These are phyloP conservation scores for Fopius arisanus DNA, from an alignment of 1,140 invertebrate species.

Conservation along the genomic window DNA sequence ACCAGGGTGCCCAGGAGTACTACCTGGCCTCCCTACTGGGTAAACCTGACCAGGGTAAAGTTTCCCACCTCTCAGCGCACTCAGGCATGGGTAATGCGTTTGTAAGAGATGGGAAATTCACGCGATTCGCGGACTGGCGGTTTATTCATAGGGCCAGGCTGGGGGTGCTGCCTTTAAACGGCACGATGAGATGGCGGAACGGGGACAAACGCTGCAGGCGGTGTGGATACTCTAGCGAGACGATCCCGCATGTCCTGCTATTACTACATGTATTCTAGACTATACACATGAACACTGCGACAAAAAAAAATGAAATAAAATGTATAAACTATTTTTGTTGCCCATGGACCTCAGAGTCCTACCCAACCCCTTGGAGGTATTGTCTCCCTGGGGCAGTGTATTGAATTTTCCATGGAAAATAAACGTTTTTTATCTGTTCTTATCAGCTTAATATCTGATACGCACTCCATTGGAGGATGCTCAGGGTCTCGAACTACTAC, in stretches of 20 bases:
- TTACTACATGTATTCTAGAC: too few relatives aligned
- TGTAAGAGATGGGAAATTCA: constrained; percentile 38
- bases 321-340: too few relatives aligned
- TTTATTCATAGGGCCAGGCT: constrained; percentile 54
- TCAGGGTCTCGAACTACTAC: constrained; percentile 21
- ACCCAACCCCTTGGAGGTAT: too few relatives aligned
- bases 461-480: too few relatives aligned
- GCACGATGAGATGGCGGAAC: not conserved
- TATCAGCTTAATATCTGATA: too few relatives aligned
- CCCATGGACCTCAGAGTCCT: too few relatives aligned
- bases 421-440: too few relatives aligned
- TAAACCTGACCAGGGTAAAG: constrained; percentile 42
- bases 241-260: constrained; percentile 50
- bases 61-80: constrained; percentile 15
- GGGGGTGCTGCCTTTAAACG: constrained; percentile 50
- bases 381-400: too few relatives aligned
- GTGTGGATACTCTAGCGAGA: constrained; percentile 40
- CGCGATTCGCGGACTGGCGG: constrained; percentile 53
- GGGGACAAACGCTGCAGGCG: constrained; percentile 41
- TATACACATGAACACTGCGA: too few relatives aligned
- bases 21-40: constrained; percentile 14
- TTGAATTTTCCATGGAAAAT: too few relatives aligned
- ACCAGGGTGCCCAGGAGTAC: constrained; percentile 10
- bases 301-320: too few relatives aligned
- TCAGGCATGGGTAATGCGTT: constrained; percentile 40